These are phyloP conservation scores for Falco naumanni DNA, from an alignment of 2,797 vertebrate species.

Conservation along the genomic window DNA sequence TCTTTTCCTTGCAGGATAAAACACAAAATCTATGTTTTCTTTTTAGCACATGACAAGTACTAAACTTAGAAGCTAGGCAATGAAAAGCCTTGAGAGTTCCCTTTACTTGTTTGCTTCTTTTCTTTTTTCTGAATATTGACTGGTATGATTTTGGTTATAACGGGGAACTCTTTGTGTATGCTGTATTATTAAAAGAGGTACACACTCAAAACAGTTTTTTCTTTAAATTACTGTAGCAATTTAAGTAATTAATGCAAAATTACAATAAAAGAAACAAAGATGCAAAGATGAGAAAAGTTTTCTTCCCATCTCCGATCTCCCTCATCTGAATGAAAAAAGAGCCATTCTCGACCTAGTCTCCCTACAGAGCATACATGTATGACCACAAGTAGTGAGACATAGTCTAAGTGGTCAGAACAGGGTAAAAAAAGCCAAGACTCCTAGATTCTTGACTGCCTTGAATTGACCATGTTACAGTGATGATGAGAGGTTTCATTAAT, in stretches of 20 bases:
- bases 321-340: neutral
- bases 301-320: neutral
- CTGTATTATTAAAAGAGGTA: neutral
- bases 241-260: neutral
- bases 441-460: neutral
- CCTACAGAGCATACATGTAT: neutral
- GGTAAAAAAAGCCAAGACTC: neutral
- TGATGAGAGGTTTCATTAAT: neutral
- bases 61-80: neutral
- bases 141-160: neutral
- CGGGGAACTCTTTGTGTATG: neutral
- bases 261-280: neutral
- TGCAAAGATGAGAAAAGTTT: neutral
- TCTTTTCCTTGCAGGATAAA: neutral
- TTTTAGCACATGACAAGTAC: neutral
- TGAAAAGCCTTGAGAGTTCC: neutral
- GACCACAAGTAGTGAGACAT: neutral
- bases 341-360: neutral
- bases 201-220: neutral
- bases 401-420: neutral
- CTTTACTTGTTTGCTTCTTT: neutral
- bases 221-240: neutral
- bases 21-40: neutral
- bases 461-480: neutral
- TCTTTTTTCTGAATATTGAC: neutral